phyloP scores from a whole-genome alignment of 2,797 vertebrate species.

The Gouania willdenowi region DNA sequence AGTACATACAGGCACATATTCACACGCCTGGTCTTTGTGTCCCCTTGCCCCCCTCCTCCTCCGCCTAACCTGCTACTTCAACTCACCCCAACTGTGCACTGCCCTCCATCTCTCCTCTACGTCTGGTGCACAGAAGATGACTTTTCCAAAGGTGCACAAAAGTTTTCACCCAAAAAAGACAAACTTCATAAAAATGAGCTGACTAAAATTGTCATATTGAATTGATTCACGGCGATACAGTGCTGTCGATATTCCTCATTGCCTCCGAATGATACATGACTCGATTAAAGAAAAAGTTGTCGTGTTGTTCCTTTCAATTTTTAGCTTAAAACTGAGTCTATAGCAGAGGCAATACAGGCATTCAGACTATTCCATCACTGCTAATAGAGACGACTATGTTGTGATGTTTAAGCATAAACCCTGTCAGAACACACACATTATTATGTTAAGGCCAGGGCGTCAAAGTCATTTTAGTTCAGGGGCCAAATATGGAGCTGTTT shows the following conservation, averaged over 20 bases:
- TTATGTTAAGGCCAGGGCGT: no score
- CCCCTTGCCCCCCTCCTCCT: background rate
- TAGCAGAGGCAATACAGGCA: no score
- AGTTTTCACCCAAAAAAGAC: constrained; percentile 32
- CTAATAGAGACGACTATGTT: constrained; percentile 4
- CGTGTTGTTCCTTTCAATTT: no score
- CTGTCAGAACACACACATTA: no score
- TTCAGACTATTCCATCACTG: constrained; percentile 8
- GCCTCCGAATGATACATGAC: constrained; percentile 38
- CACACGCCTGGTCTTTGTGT: no score
- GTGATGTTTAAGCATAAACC: no score
- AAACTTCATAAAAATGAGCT: constrained; percentile 6
- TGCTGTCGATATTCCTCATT: constrained; percentile 30
- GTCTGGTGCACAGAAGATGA: constrained; percentile 21
- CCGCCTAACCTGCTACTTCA: constrained; percentile 21
- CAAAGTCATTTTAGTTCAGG: no score
- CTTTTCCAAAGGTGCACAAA: constrained; percentile 20
- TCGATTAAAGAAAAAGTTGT: constrained; percentile 12
- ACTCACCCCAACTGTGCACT: constrained; percentile 55
- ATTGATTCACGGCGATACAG: constrained; percentile 22
- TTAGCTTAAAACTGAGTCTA: no score
- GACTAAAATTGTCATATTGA: background rate
- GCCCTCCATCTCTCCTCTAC: constrained; percentile 70
- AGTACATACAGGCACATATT: background rate
- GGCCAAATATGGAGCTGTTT: no score